Percentiles rank a stretch among this genome's conserved stretches.
Conservation (phyloP, 2,113 vertebrate species). For the Dolichallabes microphthalmus region DNA sequence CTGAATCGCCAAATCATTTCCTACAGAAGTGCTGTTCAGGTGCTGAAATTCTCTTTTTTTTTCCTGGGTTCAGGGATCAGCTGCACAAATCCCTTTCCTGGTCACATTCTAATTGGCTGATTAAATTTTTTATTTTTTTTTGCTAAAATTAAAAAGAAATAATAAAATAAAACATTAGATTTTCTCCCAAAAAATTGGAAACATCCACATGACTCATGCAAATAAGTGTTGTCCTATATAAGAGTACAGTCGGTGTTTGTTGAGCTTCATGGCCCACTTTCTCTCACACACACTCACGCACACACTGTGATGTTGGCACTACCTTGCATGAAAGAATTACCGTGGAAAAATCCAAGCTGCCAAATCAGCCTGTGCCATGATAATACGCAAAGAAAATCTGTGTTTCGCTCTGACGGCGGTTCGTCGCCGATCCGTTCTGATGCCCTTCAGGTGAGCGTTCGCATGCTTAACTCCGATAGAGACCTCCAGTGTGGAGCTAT, state of each 20-base stretch:
- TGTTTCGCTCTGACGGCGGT: neutral
- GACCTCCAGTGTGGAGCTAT: neutral
- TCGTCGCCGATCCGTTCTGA: neutral
- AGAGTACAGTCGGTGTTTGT: neutral
- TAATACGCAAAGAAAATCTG: neutral
- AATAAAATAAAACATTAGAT: no score
- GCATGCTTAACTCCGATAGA: slow-evolving; percentile 13
- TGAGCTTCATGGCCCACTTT: slow-evolving; percentile 8
- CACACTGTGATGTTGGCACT: slow-evolving; percentile 1
- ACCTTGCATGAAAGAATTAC: neutral
- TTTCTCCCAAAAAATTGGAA: neutral
- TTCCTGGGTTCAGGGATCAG: neutral
- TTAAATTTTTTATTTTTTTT: no score
- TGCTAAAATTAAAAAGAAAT: no score
- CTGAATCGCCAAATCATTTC: neutral
- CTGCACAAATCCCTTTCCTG: neutral
- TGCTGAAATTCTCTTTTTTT: neutral
- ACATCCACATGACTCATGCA: neutral
- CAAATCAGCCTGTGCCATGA: slow-evolving; percentile 8
- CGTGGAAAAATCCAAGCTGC: slow-evolving; percentile 11
- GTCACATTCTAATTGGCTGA: neutral
- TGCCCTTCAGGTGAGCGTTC: slow-evolving; percentile 24
- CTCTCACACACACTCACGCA: neutral
- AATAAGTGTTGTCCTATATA: neutral
- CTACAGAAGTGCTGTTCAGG: neutral